Conservation (phyloP, 1,140 invertebrate species). For the Philopotamus ludificatus region DNA sequence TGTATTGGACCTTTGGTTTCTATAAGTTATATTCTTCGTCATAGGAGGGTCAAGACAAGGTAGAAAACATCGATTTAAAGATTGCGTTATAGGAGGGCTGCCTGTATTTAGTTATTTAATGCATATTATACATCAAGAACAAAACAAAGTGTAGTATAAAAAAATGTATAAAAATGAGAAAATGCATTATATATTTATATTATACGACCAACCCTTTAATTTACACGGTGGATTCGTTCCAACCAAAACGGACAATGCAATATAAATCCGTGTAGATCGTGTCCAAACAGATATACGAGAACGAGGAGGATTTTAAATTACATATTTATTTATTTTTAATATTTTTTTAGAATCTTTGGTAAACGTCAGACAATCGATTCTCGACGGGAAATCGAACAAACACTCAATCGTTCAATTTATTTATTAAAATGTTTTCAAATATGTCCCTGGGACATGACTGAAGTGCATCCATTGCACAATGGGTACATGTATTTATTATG, state of each 20-base stretch:
- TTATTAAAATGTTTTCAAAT: conserved; percentile 43
- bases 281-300: not conserved
- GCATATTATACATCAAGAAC: no score
- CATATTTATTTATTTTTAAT: not conserved
- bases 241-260: not conserved
- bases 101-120: no score
- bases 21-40: no score
- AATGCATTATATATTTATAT: no score
- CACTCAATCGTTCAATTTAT: conserved; percentile 37
- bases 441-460: conserved; percentile 38
- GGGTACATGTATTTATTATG: conserved; percentile 20
- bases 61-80: no score
- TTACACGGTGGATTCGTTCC: no score
- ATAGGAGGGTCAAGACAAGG: no score
- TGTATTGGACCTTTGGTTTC: no score
- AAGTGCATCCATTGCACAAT: conserved; percentile 15
- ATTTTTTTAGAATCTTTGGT: not conserved
- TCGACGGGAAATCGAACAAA: conserved; percentile 30
- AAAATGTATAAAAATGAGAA: no score
- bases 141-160: no score
- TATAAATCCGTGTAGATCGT: not conserved
- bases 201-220: no score
- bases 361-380: not conserved
- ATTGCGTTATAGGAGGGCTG: no score
- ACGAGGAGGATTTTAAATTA: not conserved